Conservation (phyloP, 1,140 invertebrate species). For the Drosophila simulans region DNA sequence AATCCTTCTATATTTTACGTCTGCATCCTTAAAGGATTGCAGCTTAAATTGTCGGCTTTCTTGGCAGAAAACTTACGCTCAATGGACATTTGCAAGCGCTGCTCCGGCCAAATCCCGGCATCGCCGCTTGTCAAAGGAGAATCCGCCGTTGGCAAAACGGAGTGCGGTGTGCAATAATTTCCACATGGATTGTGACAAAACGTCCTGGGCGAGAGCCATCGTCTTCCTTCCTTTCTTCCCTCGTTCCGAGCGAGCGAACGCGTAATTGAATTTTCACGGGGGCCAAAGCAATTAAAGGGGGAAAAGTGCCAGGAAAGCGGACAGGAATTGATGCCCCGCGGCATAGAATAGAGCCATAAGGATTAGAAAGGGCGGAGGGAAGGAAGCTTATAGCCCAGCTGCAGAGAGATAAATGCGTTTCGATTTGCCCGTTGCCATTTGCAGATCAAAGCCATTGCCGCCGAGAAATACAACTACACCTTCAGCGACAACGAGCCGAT, state of each 20-base stretch:
- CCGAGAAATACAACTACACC: conserved; percentile 92
- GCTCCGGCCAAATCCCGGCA: conserved; percentile 19
- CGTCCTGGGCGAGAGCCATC: not conserved
- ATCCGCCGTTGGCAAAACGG: conserved; percentile 33
- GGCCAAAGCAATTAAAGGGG: conserved; percentile 60
- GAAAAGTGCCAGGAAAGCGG: conserved; percentile 12
- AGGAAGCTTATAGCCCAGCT: conserved; percentile 1
- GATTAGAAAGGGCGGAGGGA: not conserved
- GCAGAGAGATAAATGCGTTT: conserved; percentile 43
- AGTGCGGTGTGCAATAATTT: conserved; percentile 54
- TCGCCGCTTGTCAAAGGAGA: conserved; percentile 10
- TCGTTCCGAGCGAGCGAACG: conserved; percentile 20
- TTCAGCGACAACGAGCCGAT: conserved; percentile 90
- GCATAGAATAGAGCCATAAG: conserved; percentile 7
- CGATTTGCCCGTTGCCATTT: conserved; percentile 20
- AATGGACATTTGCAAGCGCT: conserved; percentile 16
- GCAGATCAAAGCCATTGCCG: conserved; percentile 92
- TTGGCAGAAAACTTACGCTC: conserved; percentile 26
- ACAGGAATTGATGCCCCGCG: conserved; percentile 24
- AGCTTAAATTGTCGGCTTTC: conserved; percentile 25
- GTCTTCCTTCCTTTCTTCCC: conserved; percentile 1
- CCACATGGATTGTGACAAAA: conserved; percentile 45
- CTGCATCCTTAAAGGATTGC: conserved; percentile 18
- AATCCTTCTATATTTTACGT: not conserved
- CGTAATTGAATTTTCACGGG: conserved; percentile 71